Evolutionary conservation across 2,888 invertebrate genomes (phyloP), one percentile per base, ranked within the genome.

Genomic region (Argyresthia goedartella): DNA sequence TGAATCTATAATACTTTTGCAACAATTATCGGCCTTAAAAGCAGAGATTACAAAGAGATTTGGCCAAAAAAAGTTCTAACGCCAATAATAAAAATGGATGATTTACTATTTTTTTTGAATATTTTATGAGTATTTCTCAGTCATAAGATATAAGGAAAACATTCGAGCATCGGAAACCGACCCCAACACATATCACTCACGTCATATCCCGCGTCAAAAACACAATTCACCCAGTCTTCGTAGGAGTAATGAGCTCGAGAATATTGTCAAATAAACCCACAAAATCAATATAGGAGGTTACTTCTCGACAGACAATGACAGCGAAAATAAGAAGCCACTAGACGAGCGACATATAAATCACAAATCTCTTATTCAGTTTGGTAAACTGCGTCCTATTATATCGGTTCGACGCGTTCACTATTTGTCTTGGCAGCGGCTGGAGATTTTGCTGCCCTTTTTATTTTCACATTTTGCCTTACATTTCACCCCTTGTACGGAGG

Each of bases 291-390:
- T 35, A 49, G 14, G 49, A 36, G 49, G 49, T 49, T 14, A 49
- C 15, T 15, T n/a, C 14, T 15, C 15, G 15, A 44, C 44, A 11
- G 47, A 25, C 33, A 14, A 47, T 11, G 36, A 49, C 49, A 36
- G 36, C 13, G 11, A 49, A 36, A 13, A 49, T 49, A 41, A 16
- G 49, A 49, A 49, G 49, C 49, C 49, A 49, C 49, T 41, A 41
- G 25, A 49, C 41, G 16, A 25, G 25, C 33, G 42, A 14, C 16
- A 16, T 48, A 53, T 53, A 53, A 53, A 53, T 53, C 51, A 49
- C 49, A 53, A 53, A 51, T 53, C 48, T 53, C 42, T 51, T 53
- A 53, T 53, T 53, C 53, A 51, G 53, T 51, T 50, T 51, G 53
- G 48, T 51, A 53, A 53, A 53, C 51, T 51, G 53, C 51, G 51